These are phyloP conservation scores for Catharus minimus DNA, from an alignment of 2,113 vertebrate genomes.

Conservation along the genomic window DNA sequence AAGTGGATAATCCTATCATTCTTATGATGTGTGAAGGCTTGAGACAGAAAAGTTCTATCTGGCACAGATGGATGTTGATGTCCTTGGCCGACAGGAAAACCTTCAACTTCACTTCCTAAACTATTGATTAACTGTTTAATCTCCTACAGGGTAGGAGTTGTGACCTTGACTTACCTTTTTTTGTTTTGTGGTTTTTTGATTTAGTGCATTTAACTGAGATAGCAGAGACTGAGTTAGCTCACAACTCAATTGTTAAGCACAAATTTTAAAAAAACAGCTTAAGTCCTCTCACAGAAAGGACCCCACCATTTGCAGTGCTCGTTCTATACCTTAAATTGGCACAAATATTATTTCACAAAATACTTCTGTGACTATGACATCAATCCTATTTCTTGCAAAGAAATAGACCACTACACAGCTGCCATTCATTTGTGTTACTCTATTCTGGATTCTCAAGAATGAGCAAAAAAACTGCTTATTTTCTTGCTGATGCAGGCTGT, in stretches of 20 bases:
- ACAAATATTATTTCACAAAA: neutral
- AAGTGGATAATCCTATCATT: neutral
- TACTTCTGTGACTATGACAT: neutral
- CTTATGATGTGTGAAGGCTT: neutral
- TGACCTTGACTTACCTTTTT: neutral
- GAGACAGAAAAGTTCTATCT: neutral
- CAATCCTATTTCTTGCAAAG: neutral
- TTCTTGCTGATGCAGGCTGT: neutral
- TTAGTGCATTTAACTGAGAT: neutral
- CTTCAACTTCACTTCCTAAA: neutral
- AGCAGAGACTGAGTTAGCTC: neutral
- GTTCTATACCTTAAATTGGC: neutral
- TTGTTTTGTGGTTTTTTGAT: neutral
- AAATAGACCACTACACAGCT: neutral
- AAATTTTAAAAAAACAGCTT: too few species aligned
- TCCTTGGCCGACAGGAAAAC: neutral
- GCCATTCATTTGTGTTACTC: neutral
- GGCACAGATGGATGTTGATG: neutral
- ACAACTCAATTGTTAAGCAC: neutral
- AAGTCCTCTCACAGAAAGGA: neutral
- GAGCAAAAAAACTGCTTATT: neutral
- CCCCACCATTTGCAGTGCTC: neutral
- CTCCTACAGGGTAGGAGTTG: neutral
- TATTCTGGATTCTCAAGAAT: neutral
- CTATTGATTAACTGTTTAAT: neutral